These are phyloP conservation scores for Passer domesticus DNA, from an alignment of 2,113 vertebrate genomes.

Conservation along the genomic window DNA sequence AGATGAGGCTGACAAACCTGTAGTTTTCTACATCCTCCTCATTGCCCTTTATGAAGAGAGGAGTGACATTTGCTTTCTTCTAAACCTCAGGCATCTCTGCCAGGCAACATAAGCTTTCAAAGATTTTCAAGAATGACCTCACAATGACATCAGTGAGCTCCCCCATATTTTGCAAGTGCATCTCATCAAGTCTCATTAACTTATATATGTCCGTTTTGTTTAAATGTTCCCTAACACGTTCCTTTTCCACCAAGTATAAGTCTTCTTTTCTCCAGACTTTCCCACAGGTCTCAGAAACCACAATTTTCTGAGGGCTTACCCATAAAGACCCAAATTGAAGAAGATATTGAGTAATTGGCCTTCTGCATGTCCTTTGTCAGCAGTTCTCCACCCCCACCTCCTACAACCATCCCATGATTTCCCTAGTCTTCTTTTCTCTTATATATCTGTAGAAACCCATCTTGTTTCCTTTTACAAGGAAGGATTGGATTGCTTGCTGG, in stretches of 20 bases:
- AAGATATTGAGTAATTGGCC: background rate
- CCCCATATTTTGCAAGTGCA: background rate
- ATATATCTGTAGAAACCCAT: background rate
- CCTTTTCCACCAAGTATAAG: background rate
- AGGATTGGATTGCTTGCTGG: background rate
- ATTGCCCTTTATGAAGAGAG: background rate
- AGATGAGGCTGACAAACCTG: background rate
- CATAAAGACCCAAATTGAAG: background rate
- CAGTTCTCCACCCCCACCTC: fast-evolving
- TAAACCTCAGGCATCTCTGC: background rate
- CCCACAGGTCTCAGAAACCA: background rate
- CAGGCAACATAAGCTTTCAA: background rate
- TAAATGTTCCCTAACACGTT: background rate
- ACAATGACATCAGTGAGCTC: background rate
- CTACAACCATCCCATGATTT: background rate
- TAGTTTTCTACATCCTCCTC: background rate
- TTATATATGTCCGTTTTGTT: background rate
- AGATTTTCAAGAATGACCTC: background rate
- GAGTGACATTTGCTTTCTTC: background rate
- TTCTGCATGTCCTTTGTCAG: background rate
- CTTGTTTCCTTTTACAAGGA: background rate
- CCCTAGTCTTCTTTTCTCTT: background rate
- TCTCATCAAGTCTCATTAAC: background rate
- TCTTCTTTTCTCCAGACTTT: background rate
- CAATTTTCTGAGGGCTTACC: background rate